Evolutionary conservation across 2,113 vertebrate genomes (phyloP).

Genomic region (Aepyceros melampus): DNA sequence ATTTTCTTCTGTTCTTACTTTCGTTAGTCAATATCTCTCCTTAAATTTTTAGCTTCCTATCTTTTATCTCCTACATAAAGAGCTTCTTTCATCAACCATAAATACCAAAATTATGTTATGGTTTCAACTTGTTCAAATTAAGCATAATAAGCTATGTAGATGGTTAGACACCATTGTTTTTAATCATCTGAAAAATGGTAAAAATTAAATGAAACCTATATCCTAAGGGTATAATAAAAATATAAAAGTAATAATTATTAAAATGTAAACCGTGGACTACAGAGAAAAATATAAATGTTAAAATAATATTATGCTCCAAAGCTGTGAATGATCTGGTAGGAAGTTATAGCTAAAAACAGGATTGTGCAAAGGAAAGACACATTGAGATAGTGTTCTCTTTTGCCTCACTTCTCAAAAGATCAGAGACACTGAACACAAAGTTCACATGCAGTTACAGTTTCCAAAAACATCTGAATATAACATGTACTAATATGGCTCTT

Average conservation of each 20-base stretch:
- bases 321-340: neutral
- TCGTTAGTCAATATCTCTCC: neutral
- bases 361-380: neutral
- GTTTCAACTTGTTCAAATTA: slow-evolving; percentile 8
- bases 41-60: neutral
- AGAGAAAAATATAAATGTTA: slow-evolving; percentile 40
- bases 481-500: neutral
- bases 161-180: neutral
- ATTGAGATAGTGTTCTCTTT: neutral
- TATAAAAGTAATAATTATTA: slow-evolving; percentile 45
- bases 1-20: neutral
- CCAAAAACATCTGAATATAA: neutral
- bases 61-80: neutral
- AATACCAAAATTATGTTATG: neutral
- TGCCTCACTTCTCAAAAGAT: neutral
- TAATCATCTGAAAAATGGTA: slow-evolving; percentile 51
- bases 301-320: neutral
- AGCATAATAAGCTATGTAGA: slow-evolving; percentile 9
- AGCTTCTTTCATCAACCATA: neutral
- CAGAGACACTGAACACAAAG: neutral
- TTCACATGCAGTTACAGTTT: neutral
- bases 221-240: slow-evolving; percentile 40
- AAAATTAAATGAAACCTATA: slow-evolving; percentile 11
- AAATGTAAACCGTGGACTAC: neutral
- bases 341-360: neutral